These are phyloP conservation scores for Holothuria scabra DNA, from an alignment of 53 echinoderm and acorn worm genomes.

Conservation along the genomic window DNA sequence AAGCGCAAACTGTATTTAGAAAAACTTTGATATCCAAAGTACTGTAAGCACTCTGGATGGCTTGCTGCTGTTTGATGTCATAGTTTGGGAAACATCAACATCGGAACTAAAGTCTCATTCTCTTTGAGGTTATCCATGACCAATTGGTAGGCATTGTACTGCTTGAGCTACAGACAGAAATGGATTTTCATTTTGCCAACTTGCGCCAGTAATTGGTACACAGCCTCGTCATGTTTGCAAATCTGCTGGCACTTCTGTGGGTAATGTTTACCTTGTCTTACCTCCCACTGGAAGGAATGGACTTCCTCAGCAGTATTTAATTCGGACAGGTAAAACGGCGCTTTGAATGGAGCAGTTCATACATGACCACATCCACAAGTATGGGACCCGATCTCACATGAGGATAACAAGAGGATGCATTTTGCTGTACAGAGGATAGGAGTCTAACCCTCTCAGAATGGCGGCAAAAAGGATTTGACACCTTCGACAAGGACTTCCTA, in stretches of 20 bases:
- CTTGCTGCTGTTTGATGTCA: conserved; percentile 7
- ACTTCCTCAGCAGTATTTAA: no score
- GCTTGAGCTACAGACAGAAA: conserved; percentile 35
- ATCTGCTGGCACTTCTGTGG: not conserved
- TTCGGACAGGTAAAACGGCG: not conserved
- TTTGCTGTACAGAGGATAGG: conserved; percentile 14
- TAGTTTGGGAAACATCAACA: not conserved
- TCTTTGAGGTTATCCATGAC: conserved; percentile 14
- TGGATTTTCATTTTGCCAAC: conserved; percentile 35
- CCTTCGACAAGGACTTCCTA: not conserved
- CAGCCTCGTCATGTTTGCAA: conserved; percentile 19
- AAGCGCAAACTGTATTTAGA: conserved; percentile 20
- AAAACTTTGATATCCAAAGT: conserved; percentile 4
- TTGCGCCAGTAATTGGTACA: conserved; percentile 16
- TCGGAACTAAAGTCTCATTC: conserved; percentile 1
- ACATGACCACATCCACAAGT: conserved; percentile 31
- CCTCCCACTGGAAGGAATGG: conserved; percentile 52
- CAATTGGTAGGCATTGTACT: conserved; percentile 29
- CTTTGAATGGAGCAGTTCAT: conserved; percentile 23
- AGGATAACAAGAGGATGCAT: not conserved
- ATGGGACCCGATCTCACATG: conserved; percentile 22
- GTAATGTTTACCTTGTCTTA: conserved; percentile 31
- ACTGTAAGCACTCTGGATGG: conserved; percentile 25
- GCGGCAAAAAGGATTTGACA: not conserved
- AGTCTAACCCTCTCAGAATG: not conserved